These are phyloP conservation scores for Dicyrtoma fusca DNA, from an alignment of 2,888 invertebrate genomes.

Conservation along the genomic window DNA sequence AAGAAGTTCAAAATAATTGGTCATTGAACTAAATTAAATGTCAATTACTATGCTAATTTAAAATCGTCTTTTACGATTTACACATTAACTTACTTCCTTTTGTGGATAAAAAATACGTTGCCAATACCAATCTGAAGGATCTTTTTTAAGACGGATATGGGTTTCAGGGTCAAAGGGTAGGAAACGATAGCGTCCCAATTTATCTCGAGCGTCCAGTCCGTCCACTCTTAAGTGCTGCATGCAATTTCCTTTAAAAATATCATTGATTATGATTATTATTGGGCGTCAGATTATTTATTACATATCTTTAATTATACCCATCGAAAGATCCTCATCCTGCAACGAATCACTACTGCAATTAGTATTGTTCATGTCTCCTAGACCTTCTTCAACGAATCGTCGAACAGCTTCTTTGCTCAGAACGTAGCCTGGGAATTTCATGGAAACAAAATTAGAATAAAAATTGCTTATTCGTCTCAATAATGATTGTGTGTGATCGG, in stretches of 20 bases:
- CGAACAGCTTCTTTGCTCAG: slow-evolving; percentile 80
- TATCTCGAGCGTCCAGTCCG: slow-evolving; percentile 87
- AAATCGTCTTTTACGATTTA: too few relatives aligned
- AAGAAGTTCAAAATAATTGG: too few relatives aligned
- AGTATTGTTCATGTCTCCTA: slow-evolving; percentile 68
- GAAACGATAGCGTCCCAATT: slow-evolving; percentile 81
- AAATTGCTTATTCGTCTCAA: too few relatives aligned
- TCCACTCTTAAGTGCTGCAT: too few relatives aligned
- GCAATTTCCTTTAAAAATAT: too few relatives aligned
- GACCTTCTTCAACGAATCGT: slow-evolving; percentile 74
- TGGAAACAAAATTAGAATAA: too few relatives aligned
- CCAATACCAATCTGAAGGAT: slow-evolving; percentile 88
- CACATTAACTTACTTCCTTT: slow-evolving; percentile 76
- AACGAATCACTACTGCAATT: slow-evolving; percentile 71
- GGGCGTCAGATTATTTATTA: too few relatives aligned
- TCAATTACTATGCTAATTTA: too few relatives aligned
- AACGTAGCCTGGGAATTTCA: slow-evolving; percentile 75
- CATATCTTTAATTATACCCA: too few relatives aligned
- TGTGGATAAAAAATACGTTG: slow-evolving; percentile 89
- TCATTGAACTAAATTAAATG: too few relatives aligned
- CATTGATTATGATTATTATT: too few relatives aligned
- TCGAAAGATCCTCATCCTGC: slow-evolving; percentile 90
- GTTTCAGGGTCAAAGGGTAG: slow-evolving; percentile 93
- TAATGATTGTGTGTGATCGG: too few relatives aligned
- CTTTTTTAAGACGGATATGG: slow-evolving; percentile 79